phyloP scores from a whole-genome alignment of 2,113 vertebrate genomes.

The Epinephelus lanceolatus region DNA sequence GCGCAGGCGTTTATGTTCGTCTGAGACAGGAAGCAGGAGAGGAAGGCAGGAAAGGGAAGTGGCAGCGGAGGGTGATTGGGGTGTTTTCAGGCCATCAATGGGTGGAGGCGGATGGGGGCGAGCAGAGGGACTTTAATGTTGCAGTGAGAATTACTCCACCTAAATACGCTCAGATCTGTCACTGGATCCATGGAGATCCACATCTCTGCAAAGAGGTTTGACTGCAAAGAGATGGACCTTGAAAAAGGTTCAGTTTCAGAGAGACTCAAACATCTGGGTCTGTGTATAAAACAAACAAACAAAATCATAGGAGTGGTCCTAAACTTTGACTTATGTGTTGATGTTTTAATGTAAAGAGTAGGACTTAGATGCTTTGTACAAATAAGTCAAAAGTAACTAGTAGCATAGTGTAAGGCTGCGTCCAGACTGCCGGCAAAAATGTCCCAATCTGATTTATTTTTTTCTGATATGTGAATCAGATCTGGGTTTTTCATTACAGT shows the following conservation, averaged over 20 bases:
- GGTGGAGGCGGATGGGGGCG: slow-evolving; percentile 88
- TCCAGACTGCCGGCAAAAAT: too few relatives aligned
- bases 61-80: slow-evolving; percentile 92
- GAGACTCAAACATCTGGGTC: slow-evolving; percentile 7
- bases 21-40: slow-evolving; percentile 76
- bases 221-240: slow-evolving; percentile 32
- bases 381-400: not conserved
- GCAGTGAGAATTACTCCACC: slow-evolving; percentile 94
- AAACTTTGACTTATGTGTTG: not conserved
- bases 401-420: too few relatives aligned
- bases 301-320: not conserved
- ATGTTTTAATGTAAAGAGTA: not conserved
- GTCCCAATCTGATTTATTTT: too few relatives aligned
- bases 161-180: slow-evolving; percentile 96
- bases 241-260: not conserved
- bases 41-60: slow-evolving; percentile 71
- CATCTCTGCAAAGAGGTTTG: slow-evolving; percentile 85
- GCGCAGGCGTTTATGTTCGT: slow-evolving; percentile 93
- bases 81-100: slow-evolving; percentile 93
- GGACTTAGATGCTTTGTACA: slow-evolving; percentile 6
- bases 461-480: too few relatives aligned
- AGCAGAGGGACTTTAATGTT: slow-evolving; percentile 92
- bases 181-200: slow-evolving; percentile 91
- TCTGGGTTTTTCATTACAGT: too few relatives aligned
- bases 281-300: not conserved